A percentile compares a stretch with the other conserved stretches of the same genome.
phyloP scores from a whole-genome alignment of 2,113 vertebrate species.

The Gallinago paraguaiae region DNA sequence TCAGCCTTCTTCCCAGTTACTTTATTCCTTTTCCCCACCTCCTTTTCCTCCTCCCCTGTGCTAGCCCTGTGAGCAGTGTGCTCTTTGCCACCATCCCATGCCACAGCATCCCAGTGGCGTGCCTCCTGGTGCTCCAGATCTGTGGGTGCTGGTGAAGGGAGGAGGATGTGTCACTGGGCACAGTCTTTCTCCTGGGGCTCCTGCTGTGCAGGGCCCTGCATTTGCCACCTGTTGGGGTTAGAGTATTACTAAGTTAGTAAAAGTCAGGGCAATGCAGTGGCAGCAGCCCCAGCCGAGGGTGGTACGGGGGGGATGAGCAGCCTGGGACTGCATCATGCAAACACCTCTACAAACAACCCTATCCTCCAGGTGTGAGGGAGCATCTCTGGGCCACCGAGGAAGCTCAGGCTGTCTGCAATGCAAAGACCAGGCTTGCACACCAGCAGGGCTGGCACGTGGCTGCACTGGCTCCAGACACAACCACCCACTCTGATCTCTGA shows the following conservation, averaged over 20 bases:
- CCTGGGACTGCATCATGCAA: neutral
- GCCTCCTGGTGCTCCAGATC: neutral
- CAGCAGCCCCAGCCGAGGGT: neutral
- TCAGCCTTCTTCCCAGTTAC: neutral
- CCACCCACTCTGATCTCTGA: neutral
- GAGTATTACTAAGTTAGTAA: too few species aligned
- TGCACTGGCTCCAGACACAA: fast-evolving
- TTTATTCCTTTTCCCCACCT: neutral
- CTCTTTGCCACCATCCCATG: neutral
- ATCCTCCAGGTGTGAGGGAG: neutral
- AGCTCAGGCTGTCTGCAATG: neutral
- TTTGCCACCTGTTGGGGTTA: neutral
- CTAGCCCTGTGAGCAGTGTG: neutral
- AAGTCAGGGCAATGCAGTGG: neutral
- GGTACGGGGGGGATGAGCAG: neutral
- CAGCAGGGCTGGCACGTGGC: neutral
- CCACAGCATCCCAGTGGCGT: fast-evolving
- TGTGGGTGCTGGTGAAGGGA: neutral
- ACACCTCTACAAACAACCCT: neutral
- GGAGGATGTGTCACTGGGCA: neutral
- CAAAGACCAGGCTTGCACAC: neutral
- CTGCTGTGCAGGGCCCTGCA: too few species aligned
- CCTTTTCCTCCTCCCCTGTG: neutral
- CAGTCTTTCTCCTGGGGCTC: neutral
- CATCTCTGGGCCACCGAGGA: neutral